phyloP scores from a whole-genome alignment of 1,140 invertebrate genomes.

The Littorina saxatilis region DNA sequence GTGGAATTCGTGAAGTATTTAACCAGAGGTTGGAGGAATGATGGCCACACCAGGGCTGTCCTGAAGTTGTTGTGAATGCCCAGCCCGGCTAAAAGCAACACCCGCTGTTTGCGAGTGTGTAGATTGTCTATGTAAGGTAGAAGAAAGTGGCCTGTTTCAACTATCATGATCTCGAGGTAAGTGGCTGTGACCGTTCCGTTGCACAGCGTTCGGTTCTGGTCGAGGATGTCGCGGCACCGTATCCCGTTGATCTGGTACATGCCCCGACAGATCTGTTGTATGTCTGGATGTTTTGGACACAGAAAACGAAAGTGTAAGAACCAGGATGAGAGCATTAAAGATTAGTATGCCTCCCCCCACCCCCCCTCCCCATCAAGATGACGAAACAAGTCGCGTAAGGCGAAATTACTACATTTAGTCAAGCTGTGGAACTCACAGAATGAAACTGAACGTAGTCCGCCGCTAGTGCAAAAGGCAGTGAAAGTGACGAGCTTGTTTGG shows the following conservation, averaged over 20 bases:
- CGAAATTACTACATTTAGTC: too few relatives aligned
- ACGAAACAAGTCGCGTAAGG: too few relatives aligned
- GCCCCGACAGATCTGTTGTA: neutral
- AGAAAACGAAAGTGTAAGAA: neutral
- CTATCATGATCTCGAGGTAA: conserved; percentile 13
- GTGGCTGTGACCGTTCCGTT: neutral
- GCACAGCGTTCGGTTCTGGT: conserved; percentile 18
- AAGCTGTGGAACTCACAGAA: too few relatives aligned
- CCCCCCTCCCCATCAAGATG: too few relatives aligned
- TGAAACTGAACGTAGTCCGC: too few relatives aligned
- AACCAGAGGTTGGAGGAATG: conserved; percentile 11
- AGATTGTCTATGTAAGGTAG: conserved; percentile 20
- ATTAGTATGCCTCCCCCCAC: neutral
- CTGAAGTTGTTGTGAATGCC: conserved; percentile 33
- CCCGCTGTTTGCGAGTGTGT: neutral
- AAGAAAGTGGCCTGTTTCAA: neutral
- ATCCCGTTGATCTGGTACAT: conserved; percentile 33
- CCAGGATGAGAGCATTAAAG: too few relatives aligned
- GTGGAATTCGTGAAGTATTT: neutral
- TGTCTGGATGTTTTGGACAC: conserved; percentile 11
- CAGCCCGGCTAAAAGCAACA: neutral
- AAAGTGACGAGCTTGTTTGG: too few relatives aligned
- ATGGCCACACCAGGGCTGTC: neutral
- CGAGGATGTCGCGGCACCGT: conserved; percentile 17
- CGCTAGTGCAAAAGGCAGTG: too few relatives aligned